phyloP scores from a whole-genome alignment of 2,888 invertebrate species.

The Leptothorax acervorum region DNA sequence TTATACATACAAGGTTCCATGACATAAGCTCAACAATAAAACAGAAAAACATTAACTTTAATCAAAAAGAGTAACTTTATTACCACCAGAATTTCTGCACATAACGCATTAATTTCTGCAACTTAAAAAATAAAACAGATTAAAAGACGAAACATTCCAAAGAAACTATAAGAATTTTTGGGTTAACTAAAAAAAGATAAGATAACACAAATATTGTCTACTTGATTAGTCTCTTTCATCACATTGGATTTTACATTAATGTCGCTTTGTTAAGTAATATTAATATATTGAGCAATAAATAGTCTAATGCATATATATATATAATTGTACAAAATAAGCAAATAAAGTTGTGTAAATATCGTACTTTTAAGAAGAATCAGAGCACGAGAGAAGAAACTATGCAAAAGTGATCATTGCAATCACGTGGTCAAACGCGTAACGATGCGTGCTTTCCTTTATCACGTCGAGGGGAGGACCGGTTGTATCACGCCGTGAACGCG shows the following conservation, averaged over 20 bases:
- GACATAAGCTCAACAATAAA: not conserved
- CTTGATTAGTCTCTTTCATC: not conserved
- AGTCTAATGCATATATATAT: not conserved
- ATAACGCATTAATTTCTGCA: not conserved
- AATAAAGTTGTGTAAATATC: conserved; percentile 4
- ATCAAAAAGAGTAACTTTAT: not conserved
- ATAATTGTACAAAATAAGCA: not conserved
- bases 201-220: not conserved
- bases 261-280: not conserved
- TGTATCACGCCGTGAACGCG: conserved; percentile 64
- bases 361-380: not conserved
- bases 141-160: not conserved
- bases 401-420: not conserved
- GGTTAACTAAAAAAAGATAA: not conserved
- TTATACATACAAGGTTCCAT: not conserved
- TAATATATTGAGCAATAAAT: not conserved
- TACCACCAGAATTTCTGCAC: not conserved
- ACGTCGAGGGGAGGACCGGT: conserved; percentile 39
- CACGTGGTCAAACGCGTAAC: conserved; percentile 9
- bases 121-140: not conserved
- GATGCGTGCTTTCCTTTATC: conserved; percentile 47
- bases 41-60: not conserved
- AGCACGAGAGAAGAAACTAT: not conserved
- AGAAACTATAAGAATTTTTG: not conserved
- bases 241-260: not conserved